Base-by-base conservation (phyloP, 1,140 invertebrate genomes). In the Dendrolimus punctatus region DNA sequence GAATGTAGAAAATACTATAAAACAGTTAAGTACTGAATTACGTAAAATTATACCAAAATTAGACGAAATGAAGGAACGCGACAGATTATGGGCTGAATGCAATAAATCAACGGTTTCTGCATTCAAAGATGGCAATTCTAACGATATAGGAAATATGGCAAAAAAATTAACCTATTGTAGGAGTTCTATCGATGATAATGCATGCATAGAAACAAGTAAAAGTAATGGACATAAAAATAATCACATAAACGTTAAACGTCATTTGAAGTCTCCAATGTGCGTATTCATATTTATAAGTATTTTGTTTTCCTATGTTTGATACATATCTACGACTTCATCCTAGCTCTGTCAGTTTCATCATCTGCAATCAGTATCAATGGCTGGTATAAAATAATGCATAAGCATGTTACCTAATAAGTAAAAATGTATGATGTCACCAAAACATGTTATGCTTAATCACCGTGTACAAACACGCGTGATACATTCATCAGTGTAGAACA, bases 41-140 rank as follows among this genome's bases (percentile, higher is more conserved):
- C 71, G 82, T 48, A 85, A 83, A 76, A 84, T 85, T 49, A 85
- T 85, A 61, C 82, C 82, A 5, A 85, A 85, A 67, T 60, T 85
- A 58, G 82, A 85, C 57, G 80, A 85, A 75, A 82, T 85, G 79
- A 73, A 77, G 41, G 79, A 85, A 56, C 60, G 74, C 45, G 82
- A 85, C 55, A 77, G 72, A 60, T 51, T 84, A 53, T 85, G 80
- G 79, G 61, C 61, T 43, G 69, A 71, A 49, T 76, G 61, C 55
- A 73, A 68, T 63, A 70, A 62, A 51, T 66, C 70, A 40, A 57
- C 61, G 9, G 50, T 71, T 46, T 45, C 72, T 8, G 80, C 65
- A 23, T 36, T 51, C 5, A 51, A 39, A 47, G 82, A 85, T 67
- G 66, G 67, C 38, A 85, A 85, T 65, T 83, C 67, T 43, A 85